Percentiles rank a stretch among this genome's conserved stretches.
These are phyloP conservation scores for Corythornis cristatus DNA, from an alignment of 2,113 vertebrate genomes.

Conservation along the genomic window DNA sequence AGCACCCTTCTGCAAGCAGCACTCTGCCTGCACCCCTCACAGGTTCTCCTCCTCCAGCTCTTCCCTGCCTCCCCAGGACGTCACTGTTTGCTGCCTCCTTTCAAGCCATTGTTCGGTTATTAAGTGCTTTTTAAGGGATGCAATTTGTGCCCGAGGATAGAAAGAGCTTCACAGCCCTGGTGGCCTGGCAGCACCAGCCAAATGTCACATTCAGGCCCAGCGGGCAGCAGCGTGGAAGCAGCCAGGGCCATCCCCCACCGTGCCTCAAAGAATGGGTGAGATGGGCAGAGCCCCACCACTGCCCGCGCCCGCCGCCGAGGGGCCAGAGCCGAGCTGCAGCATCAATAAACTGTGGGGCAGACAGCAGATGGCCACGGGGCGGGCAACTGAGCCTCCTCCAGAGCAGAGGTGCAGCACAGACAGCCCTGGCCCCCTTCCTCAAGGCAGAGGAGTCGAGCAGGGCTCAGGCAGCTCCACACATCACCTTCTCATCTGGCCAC, in stretches of 20 bases:
- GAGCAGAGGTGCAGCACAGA: background rate
- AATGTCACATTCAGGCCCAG: constrained; percentile 43
- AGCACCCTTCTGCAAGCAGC: background rate
- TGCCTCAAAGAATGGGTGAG: constrained; percentile 15
- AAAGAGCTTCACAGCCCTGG: constrained; percentile 28
- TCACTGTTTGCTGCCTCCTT: background rate
- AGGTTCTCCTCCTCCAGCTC: constrained; percentile 33
- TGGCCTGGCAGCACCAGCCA: constrained; percentile 33
- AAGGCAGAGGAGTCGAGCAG: fast-evolving
- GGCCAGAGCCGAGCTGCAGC: background rate
- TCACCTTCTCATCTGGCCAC: fast-evolving
- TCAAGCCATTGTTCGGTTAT: constrained; percentile 56
- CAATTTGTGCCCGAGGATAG: constrained; percentile 53
- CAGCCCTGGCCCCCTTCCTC: background rate
- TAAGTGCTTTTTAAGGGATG: constrained; percentile 26
- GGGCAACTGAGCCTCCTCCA: fast-evolving
- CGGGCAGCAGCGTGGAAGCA: background rate
- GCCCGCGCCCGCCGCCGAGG: fast-evolving
- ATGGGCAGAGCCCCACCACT: background rate
- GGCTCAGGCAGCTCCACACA: background rate
- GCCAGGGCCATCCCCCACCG: background rate
- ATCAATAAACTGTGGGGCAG: background rate
- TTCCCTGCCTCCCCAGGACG: background rate
- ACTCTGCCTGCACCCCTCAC: background rate
- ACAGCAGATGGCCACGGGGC: background rate